Base-by-base conservation (phyloP, 2,797 vertebrate genomes). In the Perodicticus potto region DNA sequence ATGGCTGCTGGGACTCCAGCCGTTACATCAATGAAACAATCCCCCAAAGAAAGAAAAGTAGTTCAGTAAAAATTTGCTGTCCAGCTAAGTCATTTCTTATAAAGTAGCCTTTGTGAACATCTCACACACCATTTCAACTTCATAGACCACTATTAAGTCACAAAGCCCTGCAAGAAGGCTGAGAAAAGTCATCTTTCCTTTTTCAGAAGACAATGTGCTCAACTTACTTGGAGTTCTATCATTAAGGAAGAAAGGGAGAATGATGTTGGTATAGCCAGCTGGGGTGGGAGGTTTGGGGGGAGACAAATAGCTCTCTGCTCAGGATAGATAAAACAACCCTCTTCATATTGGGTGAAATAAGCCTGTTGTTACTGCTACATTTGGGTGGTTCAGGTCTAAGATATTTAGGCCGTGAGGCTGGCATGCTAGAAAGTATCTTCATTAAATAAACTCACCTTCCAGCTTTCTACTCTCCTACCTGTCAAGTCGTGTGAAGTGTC, bases 361-460 rank as follows among this genome's bases (percentile, higher is more conserved):
- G 3, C 23, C 65, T 65, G 1, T 63, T 94, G n/a, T 43, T 86
- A n/a, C 29, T 70, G 40, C 22, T 63, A 19, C 17, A 80, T 1
- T 5, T 40, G 45, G 3, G 2, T 89, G 59, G 59, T n/a, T 77
- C 23, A n/a, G 25, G 27, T 91, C 65, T 81, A 23, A 86, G 45
- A 25, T n/a, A 32, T 17, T 72, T 83, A 10, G 2, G 5, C 32
- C 32, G 0, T 59, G 14, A 34, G 3, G 32, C 70, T 91, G 13
- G 43, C 61, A 43, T 96, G 84, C 74, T 74, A 70, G 53, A 74
- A 88, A 94, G 43, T 14, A 12, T 69, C 29, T 74, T 96, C 77
- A 86, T 88, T 86, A 49, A 91, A 29, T 53, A 81, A 90, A 82
- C 78, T 67, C 57, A 45, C 37, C 55, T 91, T 34, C n/a, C 40